Conservation (phyloP, 2,113 vertebrate genomes). For the Gorsachius goisagi region DNA sequence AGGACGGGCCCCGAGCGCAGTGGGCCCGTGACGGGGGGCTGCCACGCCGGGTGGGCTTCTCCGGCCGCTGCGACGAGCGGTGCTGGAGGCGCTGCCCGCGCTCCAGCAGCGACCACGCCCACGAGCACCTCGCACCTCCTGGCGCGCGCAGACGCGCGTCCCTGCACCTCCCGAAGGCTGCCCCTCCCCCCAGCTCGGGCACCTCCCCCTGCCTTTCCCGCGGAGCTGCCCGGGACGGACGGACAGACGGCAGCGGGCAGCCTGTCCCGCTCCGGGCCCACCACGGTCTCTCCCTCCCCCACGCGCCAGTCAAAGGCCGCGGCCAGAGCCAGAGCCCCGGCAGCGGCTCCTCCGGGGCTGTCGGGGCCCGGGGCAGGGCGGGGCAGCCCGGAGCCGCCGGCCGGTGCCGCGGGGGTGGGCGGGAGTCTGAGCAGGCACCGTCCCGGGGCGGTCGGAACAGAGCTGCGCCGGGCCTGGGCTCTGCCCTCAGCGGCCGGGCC, state of each 20-base stretch:
- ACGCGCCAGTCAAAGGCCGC: neutral
- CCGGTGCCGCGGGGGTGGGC: neutral
- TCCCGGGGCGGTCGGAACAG: too few species aligned
- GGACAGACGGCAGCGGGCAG: neutral
- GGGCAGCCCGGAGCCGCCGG: neutral
- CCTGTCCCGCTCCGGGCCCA: neutral
- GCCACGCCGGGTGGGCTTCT: neutral
- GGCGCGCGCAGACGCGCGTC: accelerated
- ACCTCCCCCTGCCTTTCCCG: neutral
- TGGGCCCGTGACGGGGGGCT: accelerated
- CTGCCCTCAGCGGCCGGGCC: too few species aligned
- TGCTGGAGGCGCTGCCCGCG: neutral
- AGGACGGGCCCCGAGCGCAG: neutral
- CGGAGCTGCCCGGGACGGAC: neutral
- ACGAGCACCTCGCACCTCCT: too few species aligned
- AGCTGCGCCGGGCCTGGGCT: neutral
- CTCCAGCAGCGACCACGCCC: neutral
- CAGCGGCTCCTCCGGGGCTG: neutral
- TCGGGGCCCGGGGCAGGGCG: neutral
- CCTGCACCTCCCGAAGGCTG: neutral
- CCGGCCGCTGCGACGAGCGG: neutral
- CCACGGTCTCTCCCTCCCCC: neutral
- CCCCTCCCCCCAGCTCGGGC: neutral
- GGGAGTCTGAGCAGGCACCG: neutral
- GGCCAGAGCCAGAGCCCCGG: neutral